A percentile compares a stretch with the other conserved stretches of the same genome.
Evolutionary conservation across 2,797 vertebrate genomes (phyloP).

Genomic region (Kryptolebias ocellatus): DNA sequence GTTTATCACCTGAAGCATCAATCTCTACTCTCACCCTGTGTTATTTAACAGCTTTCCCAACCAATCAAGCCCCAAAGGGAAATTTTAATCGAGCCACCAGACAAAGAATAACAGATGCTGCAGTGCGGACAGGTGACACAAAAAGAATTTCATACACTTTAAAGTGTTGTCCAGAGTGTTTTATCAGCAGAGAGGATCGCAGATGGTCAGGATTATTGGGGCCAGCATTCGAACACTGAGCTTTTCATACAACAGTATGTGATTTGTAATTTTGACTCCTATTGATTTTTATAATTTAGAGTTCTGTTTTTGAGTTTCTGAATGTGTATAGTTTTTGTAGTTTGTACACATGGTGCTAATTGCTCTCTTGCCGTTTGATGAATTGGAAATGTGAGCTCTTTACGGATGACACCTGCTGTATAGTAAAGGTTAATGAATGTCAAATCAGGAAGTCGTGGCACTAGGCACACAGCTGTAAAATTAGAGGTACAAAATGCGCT

Average conservation of each 20-base stretch:
- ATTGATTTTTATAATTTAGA: conserved; percentile 1
- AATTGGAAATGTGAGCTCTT: conserved; percentile 1
- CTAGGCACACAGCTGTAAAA: background rate
- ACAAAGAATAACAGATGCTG: conserved; percentile 50
- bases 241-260: conserved; percentile 2
- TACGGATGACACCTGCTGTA: conserved; percentile 5
- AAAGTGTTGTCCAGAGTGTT: conserved; percentile 44
- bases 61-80: conserved; percentile 56
- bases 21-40: conserved; percentile 54
- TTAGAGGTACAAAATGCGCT: conserved; percentile 6
- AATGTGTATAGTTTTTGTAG: background rate
- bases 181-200: conserved; percentile 44
- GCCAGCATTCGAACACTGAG: conserved; percentile 8
- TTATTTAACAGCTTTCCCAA: conserved; percentile 50
- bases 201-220: conserved; percentile 34
- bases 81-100: conserved; percentile 47
- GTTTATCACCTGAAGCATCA: conserved; percentile 67
- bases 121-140: conserved; percentile 24
- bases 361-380: background rate
- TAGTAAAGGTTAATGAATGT: conserved; percentile 55
- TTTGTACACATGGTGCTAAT: background rate
- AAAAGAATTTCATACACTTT: conserved; percentile 48
- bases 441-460: conserved; percentile 18
- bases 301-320: background rate
- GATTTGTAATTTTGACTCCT: conserved; percentile 19